phyloP scores from a whole-genome alignment of 2,888 invertebrate genomes.

The Eupithecia abbreviata region DNA sequence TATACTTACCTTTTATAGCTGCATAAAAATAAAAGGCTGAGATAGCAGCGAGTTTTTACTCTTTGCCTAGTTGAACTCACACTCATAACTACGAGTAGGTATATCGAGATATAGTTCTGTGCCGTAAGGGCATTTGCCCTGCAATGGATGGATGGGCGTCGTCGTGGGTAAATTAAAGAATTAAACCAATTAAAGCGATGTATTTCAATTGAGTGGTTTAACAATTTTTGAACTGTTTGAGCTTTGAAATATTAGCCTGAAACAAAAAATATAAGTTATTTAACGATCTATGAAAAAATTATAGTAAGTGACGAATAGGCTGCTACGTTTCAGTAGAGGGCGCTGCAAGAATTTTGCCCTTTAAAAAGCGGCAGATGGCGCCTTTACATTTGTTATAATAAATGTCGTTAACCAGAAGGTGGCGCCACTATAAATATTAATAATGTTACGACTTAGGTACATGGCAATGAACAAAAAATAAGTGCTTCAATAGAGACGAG shows the following conservation, averaged over 20 bases:
- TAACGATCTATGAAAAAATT: not conserved
- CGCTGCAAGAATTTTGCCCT: not conserved
- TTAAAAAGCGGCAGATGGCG: not conserved
- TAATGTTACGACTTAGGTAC: no score
- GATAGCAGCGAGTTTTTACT: no score
- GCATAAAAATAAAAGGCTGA: no score
- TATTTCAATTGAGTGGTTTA: no score
- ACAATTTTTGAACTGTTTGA: slow-evolving; percentile 24
- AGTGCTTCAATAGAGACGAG: no score
- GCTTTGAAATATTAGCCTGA: slow-evolving; percentile 35
- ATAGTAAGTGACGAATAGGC: not conserved
- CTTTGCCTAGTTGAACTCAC: no score
- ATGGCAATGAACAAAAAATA: no score
- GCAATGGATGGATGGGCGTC: not conserved
- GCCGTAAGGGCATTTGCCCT: not conserved
- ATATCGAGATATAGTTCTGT: no score
- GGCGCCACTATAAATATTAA: no score
- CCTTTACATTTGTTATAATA: not conserved
- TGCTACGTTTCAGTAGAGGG: not conserved
- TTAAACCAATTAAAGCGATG: not conserved
- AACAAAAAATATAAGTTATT: slow-evolving; percentile 14
- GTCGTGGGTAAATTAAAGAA: not conserved
- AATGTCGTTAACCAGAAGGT: no score
- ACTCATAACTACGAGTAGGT: no score
- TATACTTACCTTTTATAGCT: no score